Conservation (phyloP, 2,888 invertebrate species). For the Volucella inflata region DNA sequence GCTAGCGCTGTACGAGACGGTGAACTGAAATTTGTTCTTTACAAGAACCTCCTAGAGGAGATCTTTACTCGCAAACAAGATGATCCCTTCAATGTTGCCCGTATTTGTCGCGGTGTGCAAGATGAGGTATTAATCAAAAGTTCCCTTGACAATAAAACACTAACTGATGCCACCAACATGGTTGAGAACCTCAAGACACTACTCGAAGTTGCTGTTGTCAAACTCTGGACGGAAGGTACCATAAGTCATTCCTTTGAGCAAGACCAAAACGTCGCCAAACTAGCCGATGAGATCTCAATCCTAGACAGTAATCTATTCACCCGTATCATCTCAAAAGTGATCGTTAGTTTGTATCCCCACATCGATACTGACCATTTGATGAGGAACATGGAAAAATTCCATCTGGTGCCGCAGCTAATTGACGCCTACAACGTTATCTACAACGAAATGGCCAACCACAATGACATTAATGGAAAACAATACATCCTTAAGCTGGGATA, state of each 20-base stretch:
- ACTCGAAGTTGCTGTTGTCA: conserved; percentile 60
- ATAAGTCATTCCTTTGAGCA: conserved; percentile 45
- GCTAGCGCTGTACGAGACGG: conserved; percentile 56
- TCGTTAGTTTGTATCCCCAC: conserved; percentile 38
- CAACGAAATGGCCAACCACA: conserved; percentile 55
- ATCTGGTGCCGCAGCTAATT: conserved; percentile 65
- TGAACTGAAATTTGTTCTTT: conserved; percentile 51
- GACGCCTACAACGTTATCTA: conserved; percentile 55
- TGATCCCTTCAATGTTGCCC: conserved; percentile 55
- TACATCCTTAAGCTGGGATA: conserved; percentile 58
- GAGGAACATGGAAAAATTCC: conserved; percentile 69
- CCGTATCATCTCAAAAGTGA: conserved; percentile 54
- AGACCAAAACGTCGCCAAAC: conserved; percentile 30
- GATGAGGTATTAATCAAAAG: conserved; percentile 53
- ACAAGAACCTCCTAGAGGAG: conserved; percentile 58
- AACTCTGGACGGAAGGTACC: conserved; percentile 61
- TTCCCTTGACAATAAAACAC: conserved; percentile 41
- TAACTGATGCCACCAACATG: conserved; percentile 58
- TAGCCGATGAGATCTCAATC: conserved; percentile 64
- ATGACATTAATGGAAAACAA: conserved; percentile 62
- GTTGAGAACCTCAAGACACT: conserved; percentile 58
- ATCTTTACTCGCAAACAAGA: conserved; percentile 56
- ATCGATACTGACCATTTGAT: conserved; percentile 54
- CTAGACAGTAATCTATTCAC: conserved; percentile 55
- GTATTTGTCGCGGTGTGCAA: conserved; percentile 59